Evolutionary conservation across 2,888 invertebrate species (phyloP).

Genomic region (Entomobrya multifasciata): DNA sequence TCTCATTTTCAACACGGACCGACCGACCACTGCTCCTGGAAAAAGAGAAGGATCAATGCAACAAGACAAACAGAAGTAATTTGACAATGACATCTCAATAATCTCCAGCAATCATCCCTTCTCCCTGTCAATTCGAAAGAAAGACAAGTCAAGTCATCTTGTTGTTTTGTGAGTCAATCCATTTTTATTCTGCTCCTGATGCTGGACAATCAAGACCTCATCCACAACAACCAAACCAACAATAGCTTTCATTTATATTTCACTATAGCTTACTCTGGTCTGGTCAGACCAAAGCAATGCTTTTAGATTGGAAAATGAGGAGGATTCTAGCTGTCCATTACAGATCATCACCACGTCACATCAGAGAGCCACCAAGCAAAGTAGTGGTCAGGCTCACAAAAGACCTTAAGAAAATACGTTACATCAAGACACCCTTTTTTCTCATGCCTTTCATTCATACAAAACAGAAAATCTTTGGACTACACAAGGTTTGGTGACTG

Average conservation of each 20-base stretch:
- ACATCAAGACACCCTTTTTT: slow-evolving; percentile 1
- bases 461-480: not conserved
- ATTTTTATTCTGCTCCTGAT: not conserved
- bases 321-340: slow-evolving; percentile 26
- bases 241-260: not conserved
- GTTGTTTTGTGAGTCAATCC: slow-evolving; percentile 18
- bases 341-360: slow-evolving; percentile 1
- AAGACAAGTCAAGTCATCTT: not conserved
- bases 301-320: not conserved
- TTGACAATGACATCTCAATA: slow-evolving; percentile 68
- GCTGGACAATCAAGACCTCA: slow-evolving; percentile 6
- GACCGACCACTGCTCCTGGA: slow-evolving; percentile 29
- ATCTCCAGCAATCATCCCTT: slow-evolving; percentile 32
- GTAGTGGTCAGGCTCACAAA: not conserved
- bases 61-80: slow-evolving; percentile 67
- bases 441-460: not conserved
- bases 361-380: not conserved
- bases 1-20: not conserved
- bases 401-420: slow-evolving; percentile 21
- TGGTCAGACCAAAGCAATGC: slow-evolving; percentile 2
- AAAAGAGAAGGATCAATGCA: slow-evolving; percentile 66
- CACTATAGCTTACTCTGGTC: not conserved
- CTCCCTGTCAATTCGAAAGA: slow-evolving; percentile 3
- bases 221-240: not conserved
- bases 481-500: no score